Evolutionary conservation across 2,888 invertebrate genomes (phyloP).

Genomic region (Lysandra bellargus): DNA sequence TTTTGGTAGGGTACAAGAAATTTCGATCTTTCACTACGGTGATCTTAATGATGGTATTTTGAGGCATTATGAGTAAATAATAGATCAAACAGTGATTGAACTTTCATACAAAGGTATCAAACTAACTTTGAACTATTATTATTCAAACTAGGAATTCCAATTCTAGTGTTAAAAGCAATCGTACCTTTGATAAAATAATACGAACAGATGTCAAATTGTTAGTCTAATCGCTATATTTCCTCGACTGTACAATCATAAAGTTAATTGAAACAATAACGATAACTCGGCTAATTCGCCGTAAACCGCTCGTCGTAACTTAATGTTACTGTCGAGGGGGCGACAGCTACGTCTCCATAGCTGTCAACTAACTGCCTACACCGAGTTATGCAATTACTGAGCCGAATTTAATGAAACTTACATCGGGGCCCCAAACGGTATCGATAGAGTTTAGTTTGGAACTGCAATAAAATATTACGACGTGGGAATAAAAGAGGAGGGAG

Average conservation of each 20-base stretch:
- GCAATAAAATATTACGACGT: slow-evolving; percentile 3
- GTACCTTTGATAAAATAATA: neutral
- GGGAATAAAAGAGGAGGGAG: slow-evolving; percentile 33
- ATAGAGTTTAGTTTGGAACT: neutral
- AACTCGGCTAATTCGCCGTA: neutral
- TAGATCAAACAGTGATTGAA: too few species aligned
- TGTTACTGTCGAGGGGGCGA: neutral
- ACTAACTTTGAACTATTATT: too few species aligned
- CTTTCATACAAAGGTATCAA: too few species aligned
- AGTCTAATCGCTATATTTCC: neutral
- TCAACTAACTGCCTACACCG: neutral
- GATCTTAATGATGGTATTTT: too few species aligned
- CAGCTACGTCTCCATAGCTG: neutral
- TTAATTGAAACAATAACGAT: slow-evolving; percentile 10
- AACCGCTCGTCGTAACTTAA: neutral
- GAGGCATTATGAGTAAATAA: too few species aligned
- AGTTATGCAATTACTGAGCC: slow-evolving; percentile 18
- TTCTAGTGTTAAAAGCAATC: too few species aligned
- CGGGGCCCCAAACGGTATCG: neutral
- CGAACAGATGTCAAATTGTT: neutral
- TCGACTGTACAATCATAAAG: neutral
- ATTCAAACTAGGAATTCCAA: too few species aligned
- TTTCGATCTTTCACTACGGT: too few species aligned
- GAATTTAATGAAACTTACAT: slow-evolving; percentile 17
- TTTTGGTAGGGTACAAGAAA: too few species aligned